phyloP scores from a whole-genome alignment of 2,797 vertebrate species.

The Knipowitschia caucasica region DNA sequence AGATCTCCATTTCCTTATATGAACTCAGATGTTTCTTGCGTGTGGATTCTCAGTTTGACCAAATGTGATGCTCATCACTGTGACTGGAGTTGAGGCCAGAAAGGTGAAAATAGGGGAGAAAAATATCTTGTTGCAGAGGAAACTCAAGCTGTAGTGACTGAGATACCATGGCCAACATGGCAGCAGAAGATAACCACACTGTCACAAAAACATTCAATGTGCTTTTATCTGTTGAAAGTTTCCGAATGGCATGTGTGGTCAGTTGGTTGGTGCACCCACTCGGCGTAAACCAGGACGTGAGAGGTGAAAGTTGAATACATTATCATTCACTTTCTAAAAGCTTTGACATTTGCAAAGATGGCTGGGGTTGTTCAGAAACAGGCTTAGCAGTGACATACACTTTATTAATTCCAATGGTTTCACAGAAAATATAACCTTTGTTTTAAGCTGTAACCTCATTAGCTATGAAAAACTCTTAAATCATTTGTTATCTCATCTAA shows the following conservation, averaged over 20 bases:
- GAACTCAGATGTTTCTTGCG: slow-evolving; percentile 42
- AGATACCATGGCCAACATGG: slow-evolving; percentile 34
- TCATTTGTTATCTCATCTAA: not conserved
- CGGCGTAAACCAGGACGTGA: slow-evolving; percentile 4
- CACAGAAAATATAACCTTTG: not conserved
- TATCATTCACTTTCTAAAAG: slow-evolving; percentile 13
- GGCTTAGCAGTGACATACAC: not conserved
- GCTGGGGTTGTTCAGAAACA: slow-evolving; percentile 13
- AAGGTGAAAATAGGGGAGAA: slow-evolving; percentile 81
- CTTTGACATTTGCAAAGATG: slow-evolving; percentile 14
- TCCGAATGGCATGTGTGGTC: slow-evolving; percentile 6
- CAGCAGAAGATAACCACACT: slow-evolving; percentile 42
- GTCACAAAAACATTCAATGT: slow-evolving; percentile 15
- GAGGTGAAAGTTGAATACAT: slow-evolving; percentile 2
- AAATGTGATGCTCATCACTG: slow-evolving; percentile 64
- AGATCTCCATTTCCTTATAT: slow-evolving; percentile 35
- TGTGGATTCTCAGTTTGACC: slow-evolving; percentile 26
- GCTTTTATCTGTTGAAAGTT: slow-evolving; percentile 13
- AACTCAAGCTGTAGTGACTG: slow-evolving; percentile 35
- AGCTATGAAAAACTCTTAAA: not conserved
- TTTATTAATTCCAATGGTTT: not conserved
- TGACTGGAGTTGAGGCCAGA: slow-evolving; percentile 33
- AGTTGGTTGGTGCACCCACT: slow-evolving; percentile 21
- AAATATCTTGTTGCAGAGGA: slow-evolving; percentile 68
- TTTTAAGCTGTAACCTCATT: slow-evolving; percentile 9